Evolutionary conservation across 2,888 invertebrate species (phyloP).

Genomic region (Tenthredo scrophulariae): DNA sequence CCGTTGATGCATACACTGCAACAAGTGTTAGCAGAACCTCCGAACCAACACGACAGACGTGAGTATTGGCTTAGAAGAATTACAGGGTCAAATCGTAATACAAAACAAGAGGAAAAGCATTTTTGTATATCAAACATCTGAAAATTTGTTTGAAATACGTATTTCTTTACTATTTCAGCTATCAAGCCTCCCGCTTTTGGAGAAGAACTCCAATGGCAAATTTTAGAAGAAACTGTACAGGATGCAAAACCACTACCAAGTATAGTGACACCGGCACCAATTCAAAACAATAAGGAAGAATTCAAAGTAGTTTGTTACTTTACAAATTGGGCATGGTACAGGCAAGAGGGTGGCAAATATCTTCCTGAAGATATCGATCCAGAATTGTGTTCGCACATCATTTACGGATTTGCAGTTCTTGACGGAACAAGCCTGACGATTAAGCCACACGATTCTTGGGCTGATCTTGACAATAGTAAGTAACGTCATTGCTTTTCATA

Average conservation of each 20-base stretch:
- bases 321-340: slow-evolving; percentile 97
- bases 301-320: slow-evolving; percentile 95
- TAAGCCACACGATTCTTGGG: slow-evolving; percentile 93
- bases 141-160: not conserved
- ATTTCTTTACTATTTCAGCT: slow-evolving; percentile 59
- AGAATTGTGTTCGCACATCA: slow-evolving; percentile 93
- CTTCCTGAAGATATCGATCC: slow-evolving; percentile 91
- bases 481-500: slow-evolving; percentile 58
- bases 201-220: slow-evolving; percentile 68
- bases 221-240: slow-evolving; percentile 55
- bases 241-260: slow-evolving; percentile 49
- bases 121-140: not conserved
- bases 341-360: slow-evolving; percentile 90
- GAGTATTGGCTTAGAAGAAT: slow-evolving; percentile 53
- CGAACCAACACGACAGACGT: slow-evolving; percentile 70
- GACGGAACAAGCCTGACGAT: slow-evolving; percentile 87
- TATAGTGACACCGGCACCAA: slow-evolving; percentile 55
- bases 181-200: slow-evolving; percentile 65
- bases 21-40: slow-evolving; percentile 82
- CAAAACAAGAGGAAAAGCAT: not conserved
- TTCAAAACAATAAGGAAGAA: slow-evolving; percentile 67
- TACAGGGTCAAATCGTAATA: not conserved
- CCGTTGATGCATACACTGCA: slow-evolving; percentile 90
- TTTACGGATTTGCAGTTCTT: slow-evolving; percentile 95
- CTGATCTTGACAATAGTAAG: slow-evolving; percentile 92